Base-by-base conservation (phyloP, 2,113 vertebrate genomes). In the Dicerorhinus sumatrensis region DNA sequence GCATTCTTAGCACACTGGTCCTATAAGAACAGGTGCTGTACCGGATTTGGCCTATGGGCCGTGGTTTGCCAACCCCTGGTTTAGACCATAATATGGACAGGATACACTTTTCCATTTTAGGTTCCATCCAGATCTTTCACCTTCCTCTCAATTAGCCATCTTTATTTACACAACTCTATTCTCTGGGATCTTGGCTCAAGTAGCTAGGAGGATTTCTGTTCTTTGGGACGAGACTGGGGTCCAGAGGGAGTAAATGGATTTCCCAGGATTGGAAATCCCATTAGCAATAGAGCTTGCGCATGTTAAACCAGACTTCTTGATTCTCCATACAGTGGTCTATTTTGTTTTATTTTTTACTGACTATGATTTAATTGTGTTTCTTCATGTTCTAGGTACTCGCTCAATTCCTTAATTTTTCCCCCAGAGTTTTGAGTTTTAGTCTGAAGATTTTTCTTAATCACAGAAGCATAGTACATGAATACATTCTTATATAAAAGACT, bases 401-500 rank as follows among this genome's bases (percentile, higher is more conserved):
- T 83, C 33, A 65, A 11, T 96, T 89, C 36, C 88, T 95, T 91
- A 81, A 33, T 85, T 58, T 21, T 39, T 2, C 9, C 65, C 8
- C 10, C 5, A 31, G 21, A 60, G 13, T 93, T 95, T 89, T 82
- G 39, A 62, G 62, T 91, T 95, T 95, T 92, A 51, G 70, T 94
- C n/a, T 46, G 69, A 83, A 89, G 39, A 51, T 48, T 36, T 56
- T 63, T 31, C 13, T 36, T 23, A 89, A 76, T 92, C 92, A 81
- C 1, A 76, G 82, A 90, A 46, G 11, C 48, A 18, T 33, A 76
- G 12, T 56, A 48, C 17, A 6, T 29, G 56, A 96, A 39, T 77
- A 62, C 9, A 8, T 80, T 96, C 51, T 83, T 36, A 13, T n/a
- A 16, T 94, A 67, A 91, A 89, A 91, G 67, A 65, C 72, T 87